Evolutionary conservation across 2,888 invertebrate species (phyloP), one percentile per base, ranked within the genome.

Genomic region (Xestia sexstrigata): DNA sequence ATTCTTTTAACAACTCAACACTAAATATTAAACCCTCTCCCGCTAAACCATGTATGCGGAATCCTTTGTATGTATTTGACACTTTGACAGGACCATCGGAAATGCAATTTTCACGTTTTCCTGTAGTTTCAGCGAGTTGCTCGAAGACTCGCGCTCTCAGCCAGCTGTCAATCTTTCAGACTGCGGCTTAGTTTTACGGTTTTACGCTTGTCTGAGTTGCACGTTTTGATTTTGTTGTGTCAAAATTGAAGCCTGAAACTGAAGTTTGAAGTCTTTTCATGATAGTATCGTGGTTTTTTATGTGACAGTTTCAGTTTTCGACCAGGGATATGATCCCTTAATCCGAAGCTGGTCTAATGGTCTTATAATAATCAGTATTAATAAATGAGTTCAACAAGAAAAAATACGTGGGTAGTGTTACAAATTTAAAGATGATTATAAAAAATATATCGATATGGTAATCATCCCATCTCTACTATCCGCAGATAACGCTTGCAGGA

Each of bases 401-500:
- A 60, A 30, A 17, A 1, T 8, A 17, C 0, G 52, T 55, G n/a
- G 11, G 11, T 55, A n/a, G 9, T 55, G 11, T 55, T n/a, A 5
- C 1, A 47, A 17, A 62, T 35, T 26, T 0, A 30, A 45, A 63
- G n/a, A 68, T 20, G 35, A 9, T 17, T 13, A 45, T n/a, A 67
- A 45, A 15, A 15, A 35, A 35, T 35, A 35, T 66, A 70, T 82
- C 79, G 82, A 75, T 63, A 83, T 9, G 2, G 35, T 35, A 7
- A 26, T 13, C 13, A 35, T 0, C 47, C 20, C 80, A 74, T 74
- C 65, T 45, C 65, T 76, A 76, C 20, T n/a, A 49, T 62, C 35
- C 47, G 62, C 60, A 80, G 83, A 71, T 78, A 84, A 82, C 84
- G 82, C 76, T 81, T 77, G 77, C 75, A 79, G 79, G 82, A 82